Evolutionary conservation across 2,797 vertebrate species (phyloP), one percentile per base, ranked within the genome.

Genomic region (Galagoides demidoff): DNA sequence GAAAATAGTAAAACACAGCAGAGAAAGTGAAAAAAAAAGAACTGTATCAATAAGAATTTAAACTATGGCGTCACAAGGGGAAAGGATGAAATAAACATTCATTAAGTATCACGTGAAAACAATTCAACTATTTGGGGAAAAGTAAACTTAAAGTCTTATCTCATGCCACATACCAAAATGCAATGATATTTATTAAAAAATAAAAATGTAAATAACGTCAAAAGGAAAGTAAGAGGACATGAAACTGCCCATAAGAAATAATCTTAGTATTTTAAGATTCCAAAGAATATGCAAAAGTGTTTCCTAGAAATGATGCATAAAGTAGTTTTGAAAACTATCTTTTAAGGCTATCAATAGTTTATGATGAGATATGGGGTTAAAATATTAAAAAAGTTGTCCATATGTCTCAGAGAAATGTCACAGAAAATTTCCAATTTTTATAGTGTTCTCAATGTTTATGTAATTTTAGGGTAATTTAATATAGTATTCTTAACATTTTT

Each of bases 21-120:
- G 85, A 92, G 49, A 34, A 63, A 84, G 7, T 71, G 52, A 81
- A 83, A 74, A 92, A 85, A 55, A 20, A 71, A 88, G 64, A 89
- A 64, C 34, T 16, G 25, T 70, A 73, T 89, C 59, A 22, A 64
- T 74, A 93, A 85, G 20, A 82, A 87, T 76, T 89, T 85, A 87
- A 49, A 49, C 1, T 64, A 85, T 39, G 2, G 4, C 71, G 22
- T 66, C 34, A 87, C 3, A 17, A 23, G 9, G 19, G 52, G 3
- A 55, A 64, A 94, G 34, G 23, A 57, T 52, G 3, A 90, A 93
- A 89, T 45, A 90, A 91, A 89, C 37, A 81, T 11, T 81, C 13
- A 49, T 17, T 59, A 78, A 82, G 64, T 66, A 31, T 94, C 49
- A 85, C 78, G 19, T 76, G 20, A 43, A 83, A 88, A 82, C 23